Evolutionary conservation across 2,888 invertebrate species (phyloP).

Genomic region (Cepaea hortensis): DNA sequence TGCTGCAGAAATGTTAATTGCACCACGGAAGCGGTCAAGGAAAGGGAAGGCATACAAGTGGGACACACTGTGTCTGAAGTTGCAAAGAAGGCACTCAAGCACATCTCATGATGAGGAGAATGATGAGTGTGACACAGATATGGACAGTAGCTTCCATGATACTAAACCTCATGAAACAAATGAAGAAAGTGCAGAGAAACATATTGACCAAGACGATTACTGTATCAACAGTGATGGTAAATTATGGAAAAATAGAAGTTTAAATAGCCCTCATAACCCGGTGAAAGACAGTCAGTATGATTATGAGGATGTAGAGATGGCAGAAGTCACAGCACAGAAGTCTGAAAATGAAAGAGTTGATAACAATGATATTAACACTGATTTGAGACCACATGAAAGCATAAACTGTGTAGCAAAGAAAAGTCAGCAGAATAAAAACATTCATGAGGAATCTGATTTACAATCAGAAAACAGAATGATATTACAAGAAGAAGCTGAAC

Average conservation of each 20-base stretch:
- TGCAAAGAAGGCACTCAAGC: constrained; percentile 64
- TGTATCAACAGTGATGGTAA: background rate
- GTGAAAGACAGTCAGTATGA: background rate
- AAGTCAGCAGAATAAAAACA: background rate
- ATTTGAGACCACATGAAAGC: background rate
- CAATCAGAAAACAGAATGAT: background rate
- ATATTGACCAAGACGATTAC: background rate
- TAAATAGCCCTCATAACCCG: background rate
- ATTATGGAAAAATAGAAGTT: background rate
- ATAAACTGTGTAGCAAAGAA: background rate
- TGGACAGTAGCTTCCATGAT: background rate
- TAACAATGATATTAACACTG: constrained; percentile 35
- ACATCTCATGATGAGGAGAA: constrained; percentile 11
- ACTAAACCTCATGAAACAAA: background rate
- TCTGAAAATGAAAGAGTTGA: constrained; percentile 20
- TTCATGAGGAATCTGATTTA: background rate
- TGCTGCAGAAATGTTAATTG: constrained; percentile 72
- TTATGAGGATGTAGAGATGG: background rate
- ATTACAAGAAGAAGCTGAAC: constrained; percentile 31
- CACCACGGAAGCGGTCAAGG: constrained; percentile 82
- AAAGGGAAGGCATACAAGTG: constrained; percentile 91
- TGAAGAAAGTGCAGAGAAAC: background rate
- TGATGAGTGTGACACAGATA: constrained; percentile 7
- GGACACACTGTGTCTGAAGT: constrained; percentile 78
- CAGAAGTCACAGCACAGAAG: constrained; percentile 1